phyloP scores from a whole-genome alignment of 2,888 invertebrate genomes.

The Cataglyphis albicans region DNA sequence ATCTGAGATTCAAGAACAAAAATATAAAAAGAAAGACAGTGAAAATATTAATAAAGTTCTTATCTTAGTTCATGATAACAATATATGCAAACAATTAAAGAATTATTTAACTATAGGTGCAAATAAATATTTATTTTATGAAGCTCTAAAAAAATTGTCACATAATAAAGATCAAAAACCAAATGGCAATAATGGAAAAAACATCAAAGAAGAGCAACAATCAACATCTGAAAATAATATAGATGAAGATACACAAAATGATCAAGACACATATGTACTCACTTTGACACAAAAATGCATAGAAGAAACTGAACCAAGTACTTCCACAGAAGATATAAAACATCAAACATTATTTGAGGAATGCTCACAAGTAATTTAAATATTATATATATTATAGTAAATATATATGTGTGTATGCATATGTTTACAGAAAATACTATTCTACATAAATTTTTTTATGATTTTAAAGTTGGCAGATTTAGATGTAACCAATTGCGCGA shows the following conservation, averaged over 20 bases:
- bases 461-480: conserved; percentile 88
- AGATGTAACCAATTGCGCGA: conserved; percentile 89
- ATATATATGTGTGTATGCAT: neutral
- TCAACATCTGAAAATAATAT: conserved; percentile 59
- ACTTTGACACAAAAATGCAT: conserved; percentile 89
- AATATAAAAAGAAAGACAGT: conserved; percentile 84
- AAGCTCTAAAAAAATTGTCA: conserved; percentile 79
- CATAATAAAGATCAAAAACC: conserved; percentile 70
- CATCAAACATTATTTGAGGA: conserved; percentile 78
- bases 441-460: neutral
- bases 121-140: conserved; percentile 78
- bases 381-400: neutral
- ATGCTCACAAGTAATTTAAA: conserved; percentile 79
- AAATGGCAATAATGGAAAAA: conserved; percentile 24
- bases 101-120: conserved; percentile 82
- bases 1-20: conserved; percentile 93
- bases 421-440: conserved; percentile 24
- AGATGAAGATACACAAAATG: conserved; percentile 84
- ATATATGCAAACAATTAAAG: conserved; percentile 93
- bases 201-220: conserved; percentile 53
- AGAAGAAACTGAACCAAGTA: conserved; percentile 55
- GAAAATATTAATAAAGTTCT: conserved; percentile 89
- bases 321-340: conserved; percentile 55
- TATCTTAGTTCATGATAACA: conserved; percentile 93
- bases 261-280: conserved; percentile 90